Percentiles rank a stretch among this genome's conserved stretches.
Evolutionary conservation across 64 coral and sea anemone genomes (phyloP).

Genomic region (Dendronephthya gigantea): DNA sequence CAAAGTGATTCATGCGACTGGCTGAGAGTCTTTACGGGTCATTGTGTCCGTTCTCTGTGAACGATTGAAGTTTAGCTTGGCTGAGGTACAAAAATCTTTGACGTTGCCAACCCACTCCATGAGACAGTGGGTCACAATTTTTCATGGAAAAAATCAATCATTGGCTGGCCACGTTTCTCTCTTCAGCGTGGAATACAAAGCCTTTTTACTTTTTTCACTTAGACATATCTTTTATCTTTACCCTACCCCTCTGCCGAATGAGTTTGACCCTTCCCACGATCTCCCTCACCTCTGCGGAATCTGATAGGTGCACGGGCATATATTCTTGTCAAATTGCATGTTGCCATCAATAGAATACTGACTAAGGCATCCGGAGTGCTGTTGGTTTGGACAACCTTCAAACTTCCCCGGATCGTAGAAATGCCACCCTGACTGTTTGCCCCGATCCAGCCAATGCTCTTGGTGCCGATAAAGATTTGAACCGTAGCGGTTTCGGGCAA

Average conservation of each 20-base stretch:
- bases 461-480: constrained; percentile 55
- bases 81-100: not conserved
- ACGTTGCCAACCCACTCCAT: too few species aligned
- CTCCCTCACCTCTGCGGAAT: not conserved
- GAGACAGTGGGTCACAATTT: too few species aligned
- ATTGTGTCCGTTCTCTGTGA: not conserved
- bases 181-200: not conserved
- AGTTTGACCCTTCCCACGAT: not conserved
- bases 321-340: constrained; percentile 79
- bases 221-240: not conserved
- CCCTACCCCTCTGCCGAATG: not conserved
- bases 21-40: not conserved
- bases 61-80: too few species aligned
- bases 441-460: constrained; percentile 84
- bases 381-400: constrained; percentile 46
- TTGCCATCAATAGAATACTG: constrained; percentile 82
- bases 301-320: constrained; percentile 3
- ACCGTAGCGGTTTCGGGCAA: constrained; percentile 77
- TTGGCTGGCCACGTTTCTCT: too few species aligned
- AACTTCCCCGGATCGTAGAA: constrained; percentile 53
- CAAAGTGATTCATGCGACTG: not conserved
- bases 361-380: constrained; percentile 72
- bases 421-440: constrained; percentile 70
- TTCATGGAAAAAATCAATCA: too few species aligned
- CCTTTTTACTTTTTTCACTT: not conserved